Evolutionary conservation across 2,797 vertebrate genomes (phyloP), one percentile per base, ranked within the genome.

Genomic region (Pampus argenteus): DNA sequence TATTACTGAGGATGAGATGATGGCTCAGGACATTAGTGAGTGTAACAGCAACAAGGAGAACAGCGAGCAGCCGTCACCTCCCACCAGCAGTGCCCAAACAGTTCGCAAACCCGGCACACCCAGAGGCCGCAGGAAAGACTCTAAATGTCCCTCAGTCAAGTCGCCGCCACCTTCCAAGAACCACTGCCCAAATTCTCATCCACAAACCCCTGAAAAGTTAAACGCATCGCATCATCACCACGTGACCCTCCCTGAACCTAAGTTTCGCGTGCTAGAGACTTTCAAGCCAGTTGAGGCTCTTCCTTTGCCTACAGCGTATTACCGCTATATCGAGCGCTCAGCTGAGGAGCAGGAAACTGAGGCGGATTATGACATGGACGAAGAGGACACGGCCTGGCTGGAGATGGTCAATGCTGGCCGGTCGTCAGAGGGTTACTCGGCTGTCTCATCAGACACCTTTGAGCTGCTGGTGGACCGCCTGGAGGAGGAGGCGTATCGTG

Each of bases 41-140:
- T 99, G 97, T 91, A 99, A 98, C 84, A 99, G 97, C 89, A 99
- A 99, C 94, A 99, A 99, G 85, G 98, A 99, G 76, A 99, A 99
- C 91, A 99, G 96, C 0, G 97, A 98, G 86, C 95, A 96, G 85
- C 78, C 96, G 18, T 92, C 95, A 2, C 89, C 94, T 56, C 91
- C 95, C 51, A 85, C 94, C 64, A 93, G 93, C 69, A 93, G 93
- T 59, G 77, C 81, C 34, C 90, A 83, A 69, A 93, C 93, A 1
- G 91, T 92, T 36, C 96, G 95, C 57, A 92, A 96, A 4, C 66
- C 94, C 2, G 31, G 79, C 36, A 93, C 92, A 26, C 95, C 96
- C 59, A 91, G 95, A 82, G 95, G 95, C 64, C 97, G 95, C 85
- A 96, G 95, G 81, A 98, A 97, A 81, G 94, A 97, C 5, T 94